Base-by-base conservation (phyloP, 2,113 vertebrate genomes). In the Campylorhamphus procurvoides region DNA sequence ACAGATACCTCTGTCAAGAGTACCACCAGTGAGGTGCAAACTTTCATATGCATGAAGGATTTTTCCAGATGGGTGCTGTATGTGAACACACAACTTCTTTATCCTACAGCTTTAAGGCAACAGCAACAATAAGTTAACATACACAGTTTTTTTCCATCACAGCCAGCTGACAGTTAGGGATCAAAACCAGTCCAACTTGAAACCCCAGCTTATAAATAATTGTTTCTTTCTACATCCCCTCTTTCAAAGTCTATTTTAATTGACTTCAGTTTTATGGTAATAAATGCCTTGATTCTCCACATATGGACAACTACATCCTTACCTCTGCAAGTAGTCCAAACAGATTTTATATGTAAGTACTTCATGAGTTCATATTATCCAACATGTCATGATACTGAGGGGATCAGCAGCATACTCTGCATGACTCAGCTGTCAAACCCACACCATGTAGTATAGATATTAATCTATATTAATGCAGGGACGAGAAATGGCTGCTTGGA, bases 371-470 rank as follows among this genome's bases (percentile, higher is more conserved):
- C n/a, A 2, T 15, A n/a, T 42, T 13, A 27, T 5, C 20, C 31
- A 29, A 24, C 37, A 2, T 8, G 64, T 20, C 12, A 5, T 2
- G 40, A 37, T 18, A 29, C 37, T 42, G 28, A 46, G 62, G 46
- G 75, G 52, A 35, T 69, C 29, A 31, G 72, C 83, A 58, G 40
- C 56, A 7, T 1, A n/a, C 37, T 66, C 60, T 71, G 31, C 4
- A 10, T 1, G 1, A 40, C 53, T 24, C 79, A n/a, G 19, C 42
- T 59, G 49, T 62, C 56, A 78, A 67, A 37, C 12, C 31, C 56
- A 44, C 13, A 4, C 20, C 1, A 1, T 29, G 12, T 1, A 2
- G 28, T 19, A 28, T 0, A 42, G 49, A 4, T 8, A 4, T 8
- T 13, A 73, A 71, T 33, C 71, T n/a, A n/a, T n/a, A n/a, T n/a